Evolutionary conservation across 2,113 vertebrate genomes (phyloP).

Genomic region (Larimichthys polyactis): DNA sequence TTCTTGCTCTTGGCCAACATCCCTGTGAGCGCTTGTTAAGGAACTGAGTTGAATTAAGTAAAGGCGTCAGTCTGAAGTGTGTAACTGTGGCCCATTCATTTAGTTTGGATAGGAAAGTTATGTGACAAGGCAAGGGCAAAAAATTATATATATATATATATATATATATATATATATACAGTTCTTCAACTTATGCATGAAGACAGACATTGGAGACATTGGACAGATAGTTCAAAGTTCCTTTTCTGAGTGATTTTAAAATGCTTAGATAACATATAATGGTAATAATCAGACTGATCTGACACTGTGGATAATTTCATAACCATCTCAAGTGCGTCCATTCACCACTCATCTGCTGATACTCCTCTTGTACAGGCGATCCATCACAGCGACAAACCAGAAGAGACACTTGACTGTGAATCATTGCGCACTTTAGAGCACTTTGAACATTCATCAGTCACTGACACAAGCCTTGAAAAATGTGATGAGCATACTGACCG

Average conservation of each 20-base stretch:
- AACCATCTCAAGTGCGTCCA: background rate
- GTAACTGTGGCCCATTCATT: background rate
- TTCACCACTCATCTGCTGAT: background rate
- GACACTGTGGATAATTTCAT: background rate
- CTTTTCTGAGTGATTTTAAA: background rate
- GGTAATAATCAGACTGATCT: background rate
- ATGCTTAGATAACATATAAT: background rate
- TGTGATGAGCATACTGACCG: background rate
- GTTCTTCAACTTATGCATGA: background rate
- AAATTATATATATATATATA: too few species aligned
- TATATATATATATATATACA: too few species aligned
- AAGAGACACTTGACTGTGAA: constrained; percentile 5
- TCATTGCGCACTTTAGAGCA: background rate
- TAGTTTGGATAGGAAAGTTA: background rate
- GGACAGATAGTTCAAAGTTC: background rate
- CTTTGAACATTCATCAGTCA: background rate
- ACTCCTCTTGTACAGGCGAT: background rate
- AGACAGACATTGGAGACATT: background rate
- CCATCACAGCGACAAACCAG: background rate
- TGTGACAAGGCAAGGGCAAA: too few species aligned
- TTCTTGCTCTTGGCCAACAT: too few species aligned
- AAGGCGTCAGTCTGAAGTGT: background rate
- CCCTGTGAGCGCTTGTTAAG: too few species aligned
- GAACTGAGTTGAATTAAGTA: too few species aligned
- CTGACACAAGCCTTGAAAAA: background rate